Conservation (phyloP, 2,888 invertebrate genomes). For the Scrobipalpa atriplicella region DNA sequence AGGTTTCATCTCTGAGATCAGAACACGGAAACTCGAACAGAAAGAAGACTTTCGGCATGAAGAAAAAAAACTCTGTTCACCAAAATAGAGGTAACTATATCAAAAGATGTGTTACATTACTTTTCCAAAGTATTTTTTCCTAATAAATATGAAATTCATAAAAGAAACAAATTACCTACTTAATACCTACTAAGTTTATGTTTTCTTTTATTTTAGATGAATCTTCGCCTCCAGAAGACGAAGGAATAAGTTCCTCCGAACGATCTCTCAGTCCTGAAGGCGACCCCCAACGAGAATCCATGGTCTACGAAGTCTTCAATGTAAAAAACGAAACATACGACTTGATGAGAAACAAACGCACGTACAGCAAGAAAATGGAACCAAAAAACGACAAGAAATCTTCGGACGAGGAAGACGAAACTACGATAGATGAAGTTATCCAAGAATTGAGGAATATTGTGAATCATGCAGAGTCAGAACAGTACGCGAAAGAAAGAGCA, state of each 20-base stretch:
- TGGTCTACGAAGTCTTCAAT: conserved; percentile 84
- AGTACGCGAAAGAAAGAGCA: conserved; percentile 72
- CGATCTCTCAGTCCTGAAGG: conserved; percentile 89
- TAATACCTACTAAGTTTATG: no score
- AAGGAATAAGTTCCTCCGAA: conserved; percentile 94
- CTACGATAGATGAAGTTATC: conserved; percentile 94
- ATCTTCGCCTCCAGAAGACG: conserved; percentile 92
- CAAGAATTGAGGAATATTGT: conserved; percentile 93
- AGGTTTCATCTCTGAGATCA: conserved; percentile 84
- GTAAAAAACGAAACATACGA: conserved; percentile 83
- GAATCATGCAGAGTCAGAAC: conserved; percentile 91
- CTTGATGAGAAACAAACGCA: conserved; percentile 71
- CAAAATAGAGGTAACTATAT: conserved; percentile 81
- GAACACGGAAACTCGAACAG: conserved; percentile 75
- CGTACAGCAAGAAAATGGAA: conserved; percentile 68
- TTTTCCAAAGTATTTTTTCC: no score
- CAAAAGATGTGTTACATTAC: no score
- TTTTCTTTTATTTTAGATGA: conserved; percentile 77
- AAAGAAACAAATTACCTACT: no score
- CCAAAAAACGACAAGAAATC: conserved; percentile 62
- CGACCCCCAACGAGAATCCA: conserved; percentile 82
- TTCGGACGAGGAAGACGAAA: conserved; percentile 87
- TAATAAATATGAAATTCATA: no score
- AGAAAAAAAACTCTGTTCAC: conserved; percentile 74
- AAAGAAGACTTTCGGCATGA: conserved; percentile 75